Conservation (phyloP, 2,113 vertebrate species). For the Propithecus coquereli region DNA sequence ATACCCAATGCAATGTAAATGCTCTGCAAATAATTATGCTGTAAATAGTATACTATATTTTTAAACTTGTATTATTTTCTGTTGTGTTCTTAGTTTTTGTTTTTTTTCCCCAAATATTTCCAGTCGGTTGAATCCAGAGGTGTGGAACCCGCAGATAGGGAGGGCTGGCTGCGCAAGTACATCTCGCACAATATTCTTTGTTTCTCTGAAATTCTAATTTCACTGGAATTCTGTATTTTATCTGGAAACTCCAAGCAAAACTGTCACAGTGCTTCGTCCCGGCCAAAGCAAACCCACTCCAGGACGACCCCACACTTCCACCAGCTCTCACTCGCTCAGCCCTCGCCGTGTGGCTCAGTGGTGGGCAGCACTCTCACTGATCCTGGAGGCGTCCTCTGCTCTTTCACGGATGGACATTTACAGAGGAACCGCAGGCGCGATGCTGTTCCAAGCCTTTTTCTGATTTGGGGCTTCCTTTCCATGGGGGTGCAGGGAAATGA, state of each 20-base stretch:
- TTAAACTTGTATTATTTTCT: not conserved
- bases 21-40: not conserved
- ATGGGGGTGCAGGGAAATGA: not conserved
- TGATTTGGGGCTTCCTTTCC: slow-evolving; percentile 11
- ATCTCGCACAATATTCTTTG: not conserved
- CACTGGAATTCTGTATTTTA: not conserved
- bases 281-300: no score
- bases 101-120: not conserved
- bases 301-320: accelerated
- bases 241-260: not conserved
- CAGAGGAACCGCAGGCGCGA: not conserved
- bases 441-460: not conserved
- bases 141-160: not conserved
- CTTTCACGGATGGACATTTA: not conserved
- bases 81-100: not conserved
- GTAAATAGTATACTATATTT: not conserved
- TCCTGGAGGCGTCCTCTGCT: not conserved
- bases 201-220: not conserved
- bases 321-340: not conserved
- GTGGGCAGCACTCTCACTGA: not conserved
- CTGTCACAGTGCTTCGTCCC: not conserved
- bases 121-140: not conserved
- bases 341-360: accelerated
- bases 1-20: not conserved
- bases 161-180: not conserved